phyloP scores from a whole-genome alignment of 2,888 invertebrate genomes.

The Stramonita haemastoma region DNA sequence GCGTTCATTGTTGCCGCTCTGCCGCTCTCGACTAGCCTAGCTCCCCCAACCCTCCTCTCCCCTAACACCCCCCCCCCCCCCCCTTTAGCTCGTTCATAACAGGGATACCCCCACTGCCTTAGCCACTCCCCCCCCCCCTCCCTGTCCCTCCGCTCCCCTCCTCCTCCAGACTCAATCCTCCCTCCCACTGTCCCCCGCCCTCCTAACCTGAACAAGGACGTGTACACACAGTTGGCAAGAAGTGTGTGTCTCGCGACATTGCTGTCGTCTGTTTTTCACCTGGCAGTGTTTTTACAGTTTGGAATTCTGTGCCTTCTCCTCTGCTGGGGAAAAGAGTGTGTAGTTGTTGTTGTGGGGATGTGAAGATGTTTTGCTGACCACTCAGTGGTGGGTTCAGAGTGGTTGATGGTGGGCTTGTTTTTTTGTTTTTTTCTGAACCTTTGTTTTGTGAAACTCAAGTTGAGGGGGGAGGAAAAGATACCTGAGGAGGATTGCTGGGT shows the following conservation, averaged over 20 bases:
- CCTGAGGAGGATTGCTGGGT: no score
- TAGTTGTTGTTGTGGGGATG: background rate
- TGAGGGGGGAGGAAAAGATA: no score
- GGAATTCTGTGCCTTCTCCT: background rate
- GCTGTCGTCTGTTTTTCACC: slow-evolving; percentile 28
- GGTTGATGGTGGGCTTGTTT: background rate
- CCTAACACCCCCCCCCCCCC: background rate
- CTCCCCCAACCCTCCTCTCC: no score
- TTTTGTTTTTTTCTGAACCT: background rate
- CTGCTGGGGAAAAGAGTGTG: background rate
- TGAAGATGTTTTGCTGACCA: background rate
- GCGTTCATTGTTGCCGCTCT: background rate
- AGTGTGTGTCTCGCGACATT: background rate
- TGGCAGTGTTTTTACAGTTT: slow-evolving; percentile 10
- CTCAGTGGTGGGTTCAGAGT: background rate
- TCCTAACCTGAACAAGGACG: slow-evolving; percentile 6
- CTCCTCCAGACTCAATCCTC: background rate
- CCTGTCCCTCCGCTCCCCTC: background rate
- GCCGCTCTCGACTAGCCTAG: background rate
- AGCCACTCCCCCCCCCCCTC: background rate
- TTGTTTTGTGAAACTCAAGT: background rate
- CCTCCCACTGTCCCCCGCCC: background rate
- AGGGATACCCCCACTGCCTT: no score
- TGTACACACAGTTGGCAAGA: background rate
- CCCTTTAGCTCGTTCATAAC: background rate